Conservation (phyloP, 2,113 vertebrate species). For the Ictalurus punctatus region DNA sequence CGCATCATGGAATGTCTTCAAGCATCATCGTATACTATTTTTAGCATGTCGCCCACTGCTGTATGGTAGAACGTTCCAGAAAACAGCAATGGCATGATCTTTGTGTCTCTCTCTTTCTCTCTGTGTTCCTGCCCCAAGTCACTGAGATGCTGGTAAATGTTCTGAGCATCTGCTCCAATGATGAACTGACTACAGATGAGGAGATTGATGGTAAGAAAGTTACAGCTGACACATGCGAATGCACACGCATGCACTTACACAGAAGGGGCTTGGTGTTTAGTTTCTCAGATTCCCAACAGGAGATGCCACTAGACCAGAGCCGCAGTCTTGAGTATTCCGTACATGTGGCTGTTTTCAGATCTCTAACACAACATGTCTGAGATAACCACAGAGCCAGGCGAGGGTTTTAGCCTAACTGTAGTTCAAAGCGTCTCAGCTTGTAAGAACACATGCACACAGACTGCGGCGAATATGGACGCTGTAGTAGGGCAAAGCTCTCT, state of each 20-base stretch:
- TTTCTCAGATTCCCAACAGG: neutral
- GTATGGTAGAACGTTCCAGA: neutral
- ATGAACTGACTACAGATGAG: slow-evolving; percentile 94
- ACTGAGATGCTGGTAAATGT: slow-evolving; percentile 99
- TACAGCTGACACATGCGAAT: no score
- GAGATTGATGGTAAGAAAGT: slow-evolving; percentile 91
- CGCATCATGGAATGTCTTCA: neutral
- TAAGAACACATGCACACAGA: neutral
- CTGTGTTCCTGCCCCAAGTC: slow-evolving; percentile 70
- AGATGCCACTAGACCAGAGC: neutral
- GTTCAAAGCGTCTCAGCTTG: neutral
- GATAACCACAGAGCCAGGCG: no score
- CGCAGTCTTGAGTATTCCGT: neutral
- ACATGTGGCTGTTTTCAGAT: neutral
- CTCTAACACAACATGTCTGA: neutral
- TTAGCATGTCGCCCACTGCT: neutral
- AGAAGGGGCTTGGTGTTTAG: neutral
- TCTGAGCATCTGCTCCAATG: slow-evolving; percentile 96
- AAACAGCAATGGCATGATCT: neutral
- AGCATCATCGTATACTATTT: neutral
- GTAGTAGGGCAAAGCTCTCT: neutral
- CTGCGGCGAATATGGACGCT: neutral
- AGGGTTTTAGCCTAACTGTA: neutral
- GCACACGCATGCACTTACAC: neutral
- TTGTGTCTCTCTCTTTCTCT: neutral